These are phyloP conservation scores for Psilopsiagon aurifrons DNA, from an alignment of 2,113 vertebrate genomes.

Conservation along the genomic window DNA sequence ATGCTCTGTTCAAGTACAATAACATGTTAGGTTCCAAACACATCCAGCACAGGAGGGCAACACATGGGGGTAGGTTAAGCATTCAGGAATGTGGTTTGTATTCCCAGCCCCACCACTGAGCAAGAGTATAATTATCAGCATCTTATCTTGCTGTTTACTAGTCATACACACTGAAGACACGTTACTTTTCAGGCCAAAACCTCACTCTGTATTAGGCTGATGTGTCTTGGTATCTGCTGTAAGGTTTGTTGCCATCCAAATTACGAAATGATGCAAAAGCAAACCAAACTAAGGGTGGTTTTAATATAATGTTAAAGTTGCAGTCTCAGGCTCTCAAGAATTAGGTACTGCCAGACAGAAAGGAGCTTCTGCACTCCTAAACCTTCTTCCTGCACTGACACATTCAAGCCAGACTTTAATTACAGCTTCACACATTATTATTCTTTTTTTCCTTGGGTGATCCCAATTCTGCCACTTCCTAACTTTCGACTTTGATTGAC, in stretches of 20 bases:
- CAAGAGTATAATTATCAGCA: background rate
- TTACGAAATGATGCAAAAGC: background rate
- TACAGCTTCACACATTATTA: constrained; percentile 14
- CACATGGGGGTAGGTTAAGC: background rate
- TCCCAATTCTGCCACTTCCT: background rate
- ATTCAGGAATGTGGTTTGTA: background rate
- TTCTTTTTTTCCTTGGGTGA: background rate
- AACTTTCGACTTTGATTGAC: background rate
- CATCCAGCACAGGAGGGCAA: background rate
- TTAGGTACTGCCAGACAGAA: background rate
- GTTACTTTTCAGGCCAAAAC: background rate
- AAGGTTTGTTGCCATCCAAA: background rate
- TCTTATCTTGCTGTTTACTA: background rate
- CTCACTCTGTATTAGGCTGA: fast-evolving
- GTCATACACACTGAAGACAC: background rate
- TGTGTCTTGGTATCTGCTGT: background rate
- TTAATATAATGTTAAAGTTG: background rate
- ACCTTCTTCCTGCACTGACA: background rate
- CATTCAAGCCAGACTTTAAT: background rate
- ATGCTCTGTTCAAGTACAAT: background rate
- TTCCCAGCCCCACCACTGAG: background rate
- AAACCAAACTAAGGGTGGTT: background rate
- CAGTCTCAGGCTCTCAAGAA: background rate
- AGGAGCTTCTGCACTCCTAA: background rate
- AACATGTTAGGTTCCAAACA: background rate